These are phyloP conservation scores for Urechis unicinctus DNA, from an alignment of 2,888 invertebrate genomes.

Conservation along the genomic window DNA sequence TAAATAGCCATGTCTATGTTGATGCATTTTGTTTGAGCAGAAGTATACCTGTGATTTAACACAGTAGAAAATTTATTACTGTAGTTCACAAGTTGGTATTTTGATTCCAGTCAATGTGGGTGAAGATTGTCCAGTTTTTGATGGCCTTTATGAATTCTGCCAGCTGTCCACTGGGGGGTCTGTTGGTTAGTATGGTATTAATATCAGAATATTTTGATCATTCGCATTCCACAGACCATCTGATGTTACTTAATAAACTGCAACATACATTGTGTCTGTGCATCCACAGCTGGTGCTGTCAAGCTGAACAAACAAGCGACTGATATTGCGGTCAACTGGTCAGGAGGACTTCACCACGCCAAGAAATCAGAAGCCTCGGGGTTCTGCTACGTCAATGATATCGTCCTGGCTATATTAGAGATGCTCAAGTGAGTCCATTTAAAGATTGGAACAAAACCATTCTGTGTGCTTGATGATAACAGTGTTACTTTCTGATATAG, in stretches of 20 bases:
- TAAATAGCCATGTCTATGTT: no score
- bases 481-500: neutral
- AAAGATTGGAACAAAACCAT: neutral
- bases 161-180: slow-evolving; percentile 96
- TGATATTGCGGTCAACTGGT: slow-evolving; percentile 99
- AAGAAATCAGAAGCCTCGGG: slow-evolving; percentile 98
- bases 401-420: slow-evolving; percentile 94
- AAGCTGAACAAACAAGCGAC: slow-evolving; percentile 72
- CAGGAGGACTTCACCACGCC: slow-evolving; percentile 97
- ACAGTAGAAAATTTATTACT: no score
- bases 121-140: slow-evolving; percentile 77
- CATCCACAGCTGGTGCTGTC: slow-evolving; percentile 74
- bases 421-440: slow-evolving; percentile 60
- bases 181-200: slow-evolving; percentile 53
- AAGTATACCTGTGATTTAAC: no score
- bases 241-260: no score
- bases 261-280: no score
- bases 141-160: slow-evolving; percentile 97
- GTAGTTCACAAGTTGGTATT: no score
- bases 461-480: neutral
- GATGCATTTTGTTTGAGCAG: neutral
- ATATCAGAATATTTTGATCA: no score
- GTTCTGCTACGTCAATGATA: slow-evolving; percentile 98
- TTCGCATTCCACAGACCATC: neutral
- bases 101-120: slow-evolving; percentile 74